These are phyloP conservation scores for Acrobasis repandana DNA, from an alignment of 2,888 invertebrate genomes.

Conservation along the genomic window DNA sequence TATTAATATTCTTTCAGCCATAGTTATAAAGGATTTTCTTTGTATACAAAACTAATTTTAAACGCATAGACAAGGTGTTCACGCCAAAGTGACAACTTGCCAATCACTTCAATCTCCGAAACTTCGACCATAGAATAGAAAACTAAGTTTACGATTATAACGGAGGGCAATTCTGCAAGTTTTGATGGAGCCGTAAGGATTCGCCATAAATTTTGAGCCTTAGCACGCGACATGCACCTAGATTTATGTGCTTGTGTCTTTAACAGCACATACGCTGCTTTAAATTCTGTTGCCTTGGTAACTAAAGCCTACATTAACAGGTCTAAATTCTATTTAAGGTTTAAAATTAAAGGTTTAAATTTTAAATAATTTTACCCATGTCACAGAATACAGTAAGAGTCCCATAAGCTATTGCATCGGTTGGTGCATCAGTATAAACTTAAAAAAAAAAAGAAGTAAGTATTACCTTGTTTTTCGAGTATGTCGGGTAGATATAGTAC, in stretches of 20 bases:
- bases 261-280: constrained; percentile 47
- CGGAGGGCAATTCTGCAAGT: constrained; percentile 33
- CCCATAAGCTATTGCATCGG: too few species aligned
- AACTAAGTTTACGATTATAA: constrained; percentile 5
- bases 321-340: too few species aligned
- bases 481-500: too few species aligned
- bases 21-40: too few species aligned
- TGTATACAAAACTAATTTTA: too few species aligned
- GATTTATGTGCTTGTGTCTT: constrained; percentile 65
- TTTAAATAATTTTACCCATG: too few species aligned
- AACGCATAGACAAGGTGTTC: not conserved
- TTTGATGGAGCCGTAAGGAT: constrained; percentile 56
- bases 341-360: too few species aligned
- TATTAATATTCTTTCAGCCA: too few species aligned
- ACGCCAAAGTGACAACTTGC: not conserved
- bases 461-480: too few species aligned
- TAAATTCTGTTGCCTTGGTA: constrained; percentile 14
- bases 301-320: constrained; percentile 3
- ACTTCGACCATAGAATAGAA: constrained; percentile 2
- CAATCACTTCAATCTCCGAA: not conserved
- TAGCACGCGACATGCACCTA: constrained; percentile 64
- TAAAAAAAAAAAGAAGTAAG: too few species aligned
- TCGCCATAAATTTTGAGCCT: constrained; percentile 57
- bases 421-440: too few species aligned
- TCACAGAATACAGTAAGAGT: too few species aligned